phyloP scores from a whole-genome alignment of 2,113 vertebrate genomes.

The Mustela nigripes region DNA sequence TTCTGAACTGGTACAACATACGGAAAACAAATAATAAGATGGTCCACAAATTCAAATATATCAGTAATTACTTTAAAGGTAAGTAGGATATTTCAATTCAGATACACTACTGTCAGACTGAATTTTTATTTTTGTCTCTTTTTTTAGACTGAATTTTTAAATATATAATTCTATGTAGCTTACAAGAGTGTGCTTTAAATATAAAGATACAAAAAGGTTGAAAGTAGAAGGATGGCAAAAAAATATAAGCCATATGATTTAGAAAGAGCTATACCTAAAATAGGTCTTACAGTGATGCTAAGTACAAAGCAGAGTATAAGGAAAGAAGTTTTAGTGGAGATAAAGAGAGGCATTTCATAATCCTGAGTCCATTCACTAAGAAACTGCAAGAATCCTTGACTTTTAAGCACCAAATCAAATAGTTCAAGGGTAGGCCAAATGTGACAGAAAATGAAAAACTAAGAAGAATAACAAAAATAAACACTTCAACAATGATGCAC shows the following conservation, averaged over 20 bases:
- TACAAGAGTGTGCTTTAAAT: not conserved
- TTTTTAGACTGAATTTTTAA: not conserved
- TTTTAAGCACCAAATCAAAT: not conserved
- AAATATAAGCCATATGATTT: not conserved
- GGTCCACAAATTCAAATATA: not conserved
- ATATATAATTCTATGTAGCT: not conserved
- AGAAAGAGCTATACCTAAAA: not conserved
- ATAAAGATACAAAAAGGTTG: not conserved
- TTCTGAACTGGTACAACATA: not conserved
- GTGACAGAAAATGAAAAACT: not conserved
- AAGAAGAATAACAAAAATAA: not conserved
- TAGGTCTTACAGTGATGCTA: not conserved
- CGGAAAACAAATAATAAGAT: not conserved
- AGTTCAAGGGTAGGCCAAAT: not conserved
- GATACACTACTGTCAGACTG: not conserved
- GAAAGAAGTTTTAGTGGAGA: not conserved
- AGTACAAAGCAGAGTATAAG: not conserved
- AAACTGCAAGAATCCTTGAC: not conserved
- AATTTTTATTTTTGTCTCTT: not conserved
- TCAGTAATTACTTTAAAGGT: not conserved
- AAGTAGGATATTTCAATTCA: not conserved
- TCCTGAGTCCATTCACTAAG: not conserved
- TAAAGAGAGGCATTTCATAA: not conserved
- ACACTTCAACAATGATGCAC: not conserved
- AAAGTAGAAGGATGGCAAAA: not conserved